Percentiles rank a stretch among this genome's conserved stretches.
phyloP scores from a whole-genome alignment of 53 echinoderm and acorn worm species.

The Holothuria scabra region DNA sequence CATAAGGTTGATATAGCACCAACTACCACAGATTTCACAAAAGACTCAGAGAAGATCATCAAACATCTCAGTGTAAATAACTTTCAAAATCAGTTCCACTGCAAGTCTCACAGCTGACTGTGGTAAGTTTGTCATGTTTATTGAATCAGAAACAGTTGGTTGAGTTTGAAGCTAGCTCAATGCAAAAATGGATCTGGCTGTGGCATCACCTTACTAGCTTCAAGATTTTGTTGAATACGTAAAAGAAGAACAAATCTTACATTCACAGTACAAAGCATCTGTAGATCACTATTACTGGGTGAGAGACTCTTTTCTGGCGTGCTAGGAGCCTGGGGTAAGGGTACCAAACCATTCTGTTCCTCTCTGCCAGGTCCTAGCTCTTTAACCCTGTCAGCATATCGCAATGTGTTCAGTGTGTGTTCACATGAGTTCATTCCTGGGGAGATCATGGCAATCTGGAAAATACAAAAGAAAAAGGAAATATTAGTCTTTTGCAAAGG shows the following conservation, averaged over 20 bases:
- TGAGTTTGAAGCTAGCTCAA: too few relatives aligned
- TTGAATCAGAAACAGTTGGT: too few relatives aligned
- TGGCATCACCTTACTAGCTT: not conserved
- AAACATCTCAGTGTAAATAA: too few relatives aligned
- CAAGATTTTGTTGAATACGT: not conserved
- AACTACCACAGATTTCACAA: too few relatives aligned
- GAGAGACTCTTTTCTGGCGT: slow-evolving; percentile 92
- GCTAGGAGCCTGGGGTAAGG: slow-evolving; percentile 56
- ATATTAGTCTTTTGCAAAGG: not conserved
- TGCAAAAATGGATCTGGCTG: too few relatives aligned
- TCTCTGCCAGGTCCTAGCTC: slow-evolving; percentile 84
- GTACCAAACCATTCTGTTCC: slow-evolving; percentile 47
- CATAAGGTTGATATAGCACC: too few relatives aligned
- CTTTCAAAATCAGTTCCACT: too few relatives aligned
- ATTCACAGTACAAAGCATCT: slow-evolving; percentile 86
- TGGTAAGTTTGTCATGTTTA: too few relatives aligned
- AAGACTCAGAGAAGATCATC: too few relatives aligned
- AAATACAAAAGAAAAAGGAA: not conserved
- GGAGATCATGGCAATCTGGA: slow-evolving; percentile 96
- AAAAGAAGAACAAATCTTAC: slow-evolving; percentile 55
- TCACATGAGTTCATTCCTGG: slow-evolving; percentile 99
- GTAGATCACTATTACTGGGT: slow-evolving; percentile 91
- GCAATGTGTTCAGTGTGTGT: slow-evolving; percentile 94
- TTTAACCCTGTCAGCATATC: slow-evolving; percentile 99
- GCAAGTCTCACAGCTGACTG: too few relatives aligned